Evolutionary conservation across 2,888 invertebrate species (phyloP), one percentile per base, ranked within the genome.

Genomic region (Phalera bucephala): DNA sequence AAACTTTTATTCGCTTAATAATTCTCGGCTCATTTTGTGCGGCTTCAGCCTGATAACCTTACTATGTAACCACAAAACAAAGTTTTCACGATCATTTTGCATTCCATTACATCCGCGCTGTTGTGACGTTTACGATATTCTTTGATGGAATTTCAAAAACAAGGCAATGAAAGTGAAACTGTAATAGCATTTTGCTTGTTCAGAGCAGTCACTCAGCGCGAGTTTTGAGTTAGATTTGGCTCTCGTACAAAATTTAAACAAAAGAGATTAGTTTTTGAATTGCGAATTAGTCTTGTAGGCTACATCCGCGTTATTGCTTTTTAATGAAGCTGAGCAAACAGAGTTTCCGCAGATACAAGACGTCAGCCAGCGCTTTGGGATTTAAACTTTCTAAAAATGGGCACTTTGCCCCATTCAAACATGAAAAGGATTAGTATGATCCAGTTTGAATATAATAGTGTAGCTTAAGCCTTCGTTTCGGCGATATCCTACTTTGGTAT

Each of bases 181-280:
- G 45, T 33, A 55, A 54, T 50, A 58, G 62, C 68, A 69, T 72
- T 62, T 52, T 52, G 55, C 40, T 55, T 57, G 59, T 66, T 65
- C 59, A 55, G 49, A 53, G 55, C 63, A 66, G 52, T 60, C 57
- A 54, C 66, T 69, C 56, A 61, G 69, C 63, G 69, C 70, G 68
- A 72, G 70, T 69, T 66, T 72, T 70, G 69, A 60, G 61, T 60
- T 57, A 57, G 52, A 57, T 57, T 57, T 60, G 57, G 57, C 68
- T 64, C 72, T 73, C 65, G 66, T 77, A 66, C 74, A 79, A 77
- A 78, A 81, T 80, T 69, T 73, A 78, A 72, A 77, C 75, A 73
- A 78, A 74, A 75, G 75, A 72, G 76, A 76, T 80, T 81, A 77
- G 73, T 75, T 77, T 69, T 66, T 59, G 72, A 62, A 74, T 78